Conservation (phyloP, 2,797 vertebrate species). For the Stomatorhinus walkeri region DNA sequence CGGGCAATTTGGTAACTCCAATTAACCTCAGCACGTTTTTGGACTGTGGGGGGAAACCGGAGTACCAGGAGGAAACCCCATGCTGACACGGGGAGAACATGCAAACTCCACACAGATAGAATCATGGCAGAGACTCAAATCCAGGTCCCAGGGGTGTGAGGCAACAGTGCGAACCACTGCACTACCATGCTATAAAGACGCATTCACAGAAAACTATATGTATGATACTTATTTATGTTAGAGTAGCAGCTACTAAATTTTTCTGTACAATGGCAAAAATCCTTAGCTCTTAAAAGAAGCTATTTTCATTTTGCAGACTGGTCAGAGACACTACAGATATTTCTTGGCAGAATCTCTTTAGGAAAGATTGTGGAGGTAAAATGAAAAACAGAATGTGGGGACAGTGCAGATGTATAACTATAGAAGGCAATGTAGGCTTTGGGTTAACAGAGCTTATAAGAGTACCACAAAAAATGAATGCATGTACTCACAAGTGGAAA, state of each 20-base stretch:
- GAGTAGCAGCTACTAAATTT: background rate
- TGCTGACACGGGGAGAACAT: background rate
- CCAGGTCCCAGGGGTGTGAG: background rate
- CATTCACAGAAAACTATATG: background rate
- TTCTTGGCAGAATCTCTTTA: background rate
- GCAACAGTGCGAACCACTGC: background rate
- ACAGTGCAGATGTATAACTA: background rate
- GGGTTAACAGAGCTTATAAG: background rate
- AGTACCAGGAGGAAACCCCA: background rate
- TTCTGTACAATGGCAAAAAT: background rate
- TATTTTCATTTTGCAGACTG: background rate
- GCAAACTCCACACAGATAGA: background rate
- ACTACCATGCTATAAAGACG: background rate
- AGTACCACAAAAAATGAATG: background rate
- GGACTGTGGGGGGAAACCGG: background rate
- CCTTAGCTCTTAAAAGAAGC: background rate
- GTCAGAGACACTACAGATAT: background rate
- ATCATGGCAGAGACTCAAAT: background rate
- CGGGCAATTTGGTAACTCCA: background rate
- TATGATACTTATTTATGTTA: background rate
- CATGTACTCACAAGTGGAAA: constrained; percentile 85
- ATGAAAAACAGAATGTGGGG: background rate
- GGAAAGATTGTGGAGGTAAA: background rate
- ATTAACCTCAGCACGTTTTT: background rate
- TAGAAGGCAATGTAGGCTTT: background rate